These are phyloP conservation scores for Picus viridis DNA, from an alignment of 2,797 vertebrate genomes.

Conservation along the genomic window DNA sequence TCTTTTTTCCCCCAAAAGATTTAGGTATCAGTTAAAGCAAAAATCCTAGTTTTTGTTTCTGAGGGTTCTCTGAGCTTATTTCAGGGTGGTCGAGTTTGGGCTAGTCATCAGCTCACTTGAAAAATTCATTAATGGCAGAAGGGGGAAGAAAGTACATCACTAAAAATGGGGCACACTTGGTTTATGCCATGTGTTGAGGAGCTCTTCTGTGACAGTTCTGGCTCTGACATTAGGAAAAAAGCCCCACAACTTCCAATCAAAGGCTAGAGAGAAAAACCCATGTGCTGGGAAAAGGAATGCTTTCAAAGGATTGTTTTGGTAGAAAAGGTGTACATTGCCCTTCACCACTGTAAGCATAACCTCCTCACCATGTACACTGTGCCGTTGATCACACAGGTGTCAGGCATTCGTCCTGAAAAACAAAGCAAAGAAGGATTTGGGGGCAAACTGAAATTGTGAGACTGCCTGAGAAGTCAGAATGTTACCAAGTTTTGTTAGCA, in stretches of 20 bases:
- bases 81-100: not conserved
- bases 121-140: not conserved
- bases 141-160: not conserved
- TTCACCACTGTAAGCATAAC: not conserved
- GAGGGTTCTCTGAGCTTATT: not conserved
- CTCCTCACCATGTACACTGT: slow-evolving; percentile 78
- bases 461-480: not conserved
- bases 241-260: not conserved
- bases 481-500: not conserved
- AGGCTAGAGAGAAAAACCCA: not conserved
- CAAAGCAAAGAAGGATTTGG: not conserved
- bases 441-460: not conserved
- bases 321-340: not conserved
- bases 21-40: not conserved
- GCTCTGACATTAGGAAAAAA: not conserved
- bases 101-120: not conserved
- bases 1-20: not conserved
- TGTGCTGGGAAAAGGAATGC: not conserved
- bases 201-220: not conserved
- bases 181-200: not conserved
- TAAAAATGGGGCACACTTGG: not conserved
- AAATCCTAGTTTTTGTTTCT: not conserved
- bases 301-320: not conserved
- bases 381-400: slow-evolving; percentile 76
- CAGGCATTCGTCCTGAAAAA: slow-evolving; percentile 67